Evolutionary conservation across 2,888 invertebrate genomes (phyloP).

Genomic region (Scelioninae gen. 1): DNA sequence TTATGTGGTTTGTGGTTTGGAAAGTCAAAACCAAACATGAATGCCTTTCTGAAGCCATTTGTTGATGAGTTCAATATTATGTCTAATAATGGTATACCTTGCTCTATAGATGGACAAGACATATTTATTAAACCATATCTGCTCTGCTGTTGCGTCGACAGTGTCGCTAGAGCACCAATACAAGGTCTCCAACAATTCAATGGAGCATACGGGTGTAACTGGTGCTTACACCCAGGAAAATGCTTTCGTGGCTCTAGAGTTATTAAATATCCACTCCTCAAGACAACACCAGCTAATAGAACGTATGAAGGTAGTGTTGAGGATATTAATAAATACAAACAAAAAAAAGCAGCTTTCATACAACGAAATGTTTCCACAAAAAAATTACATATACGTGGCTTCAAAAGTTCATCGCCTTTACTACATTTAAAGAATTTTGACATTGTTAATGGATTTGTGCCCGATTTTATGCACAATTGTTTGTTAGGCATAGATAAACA

Average conservation of each 20-base stretch:
- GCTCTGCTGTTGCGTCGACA: conserved; percentile 8
- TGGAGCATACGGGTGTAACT: conserved; percentile 20
- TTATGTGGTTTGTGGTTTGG: conserved; percentile 17
- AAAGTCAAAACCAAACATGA: conserved; percentile 6
- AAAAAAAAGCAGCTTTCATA: background rate
- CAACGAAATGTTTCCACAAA: background rate
- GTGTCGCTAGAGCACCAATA: conserved; percentile 1
- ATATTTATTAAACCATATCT: conserved; percentile 19
- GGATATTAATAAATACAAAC: background rate
- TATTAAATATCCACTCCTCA: background rate
- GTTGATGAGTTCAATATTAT: background rate
- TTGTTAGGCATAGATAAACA: conserved; percentile 10
- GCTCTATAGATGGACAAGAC: conserved; percentile 30
- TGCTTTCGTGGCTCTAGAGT: background rate
- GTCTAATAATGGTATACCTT: conserved; percentile 11
- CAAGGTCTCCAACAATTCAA: conserved; percentile 30
- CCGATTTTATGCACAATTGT: conserved; percentile 21
- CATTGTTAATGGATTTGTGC: conserved; percentile 19
- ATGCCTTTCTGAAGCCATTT: conserved; percentile 3
- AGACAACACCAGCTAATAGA: background rate
- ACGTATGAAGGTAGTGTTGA: background rate
- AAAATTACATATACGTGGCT: background rate
- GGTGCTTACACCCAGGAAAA: conserved; percentile 12
- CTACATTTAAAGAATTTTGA: background rate
- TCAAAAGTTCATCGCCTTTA: background rate